A percentile compares a stretch with the other conserved stretches of the same genome.
phyloP scores from a whole-genome alignment of 2,113 vertebrate species.

The Crotalus tigris region DNA sequence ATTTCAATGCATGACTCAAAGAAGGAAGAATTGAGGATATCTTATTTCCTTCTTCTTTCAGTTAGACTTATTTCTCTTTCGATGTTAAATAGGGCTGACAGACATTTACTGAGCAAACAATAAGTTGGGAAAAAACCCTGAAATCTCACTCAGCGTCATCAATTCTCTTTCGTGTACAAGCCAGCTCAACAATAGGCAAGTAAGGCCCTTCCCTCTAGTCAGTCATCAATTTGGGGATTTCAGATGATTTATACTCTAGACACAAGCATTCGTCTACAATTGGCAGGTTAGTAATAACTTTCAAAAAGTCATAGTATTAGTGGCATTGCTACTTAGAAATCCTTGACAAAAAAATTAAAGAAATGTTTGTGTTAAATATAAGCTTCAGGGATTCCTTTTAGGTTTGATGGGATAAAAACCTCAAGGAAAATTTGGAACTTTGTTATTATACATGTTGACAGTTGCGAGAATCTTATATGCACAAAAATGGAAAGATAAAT shows the following conservation, averaged over 20 bases:
- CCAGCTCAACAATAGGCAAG: not conserved
- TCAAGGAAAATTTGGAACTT: not conserved
- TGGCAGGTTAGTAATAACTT: not conserved
- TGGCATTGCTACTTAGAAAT: not conserved
- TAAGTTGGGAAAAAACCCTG: not conserved
- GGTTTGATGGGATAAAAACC: not conserved
- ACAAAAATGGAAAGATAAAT: not conserved
- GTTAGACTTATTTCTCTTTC: not conserved
- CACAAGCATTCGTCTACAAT: not conserved
- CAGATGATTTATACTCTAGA: not conserved
- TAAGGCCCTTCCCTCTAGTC: not conserved
- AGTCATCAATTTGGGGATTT: not conserved
- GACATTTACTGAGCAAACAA: not conserved
- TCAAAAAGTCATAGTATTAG: not conserved
- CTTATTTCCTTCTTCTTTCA: not conserved
- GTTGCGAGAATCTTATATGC: not conserved
- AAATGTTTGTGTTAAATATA: not conserved
- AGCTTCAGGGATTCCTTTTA: not conserved
- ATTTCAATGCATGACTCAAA: not conserved
- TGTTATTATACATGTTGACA: not conserved
- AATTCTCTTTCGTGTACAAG: not conserved
- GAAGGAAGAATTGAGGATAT: not conserved
- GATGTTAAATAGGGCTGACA: not conserved
- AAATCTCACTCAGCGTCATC: not conserved
- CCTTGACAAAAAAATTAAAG: not conserved